Evolutionary conservation across 2,113 vertebrate species (phyloP).

Genomic region (Entelurus aequoreus): DNA sequence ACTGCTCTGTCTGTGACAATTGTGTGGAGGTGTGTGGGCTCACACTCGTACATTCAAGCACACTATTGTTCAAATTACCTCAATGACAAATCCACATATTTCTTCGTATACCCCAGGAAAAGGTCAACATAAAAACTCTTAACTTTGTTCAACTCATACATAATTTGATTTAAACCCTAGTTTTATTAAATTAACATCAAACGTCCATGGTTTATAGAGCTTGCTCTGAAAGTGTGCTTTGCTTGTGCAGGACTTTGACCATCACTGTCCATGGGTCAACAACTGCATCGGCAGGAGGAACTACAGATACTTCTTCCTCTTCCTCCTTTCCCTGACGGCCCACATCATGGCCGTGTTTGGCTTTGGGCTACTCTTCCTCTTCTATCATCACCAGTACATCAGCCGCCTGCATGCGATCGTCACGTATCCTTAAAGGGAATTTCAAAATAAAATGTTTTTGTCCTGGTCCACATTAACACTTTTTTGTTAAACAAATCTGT

Average conservation of each 20-base stretch:
- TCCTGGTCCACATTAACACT: neutral
- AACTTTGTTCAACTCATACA: no score
- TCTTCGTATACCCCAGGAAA: neutral
- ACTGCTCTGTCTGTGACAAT: conserved; percentile 97
- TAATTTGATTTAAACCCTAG: no score
- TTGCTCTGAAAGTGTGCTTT: no score
- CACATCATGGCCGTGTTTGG: conserved; percentile 96
- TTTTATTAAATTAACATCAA: no score
- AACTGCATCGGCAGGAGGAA: conserved; percentile 96
- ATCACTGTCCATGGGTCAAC: conserved; percentile 98
- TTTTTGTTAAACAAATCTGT: neutral
- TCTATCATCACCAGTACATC: conserved; percentile 86
- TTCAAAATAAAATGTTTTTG: neutral
- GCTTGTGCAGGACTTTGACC: conserved; percentile 85
- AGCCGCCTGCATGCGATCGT: conserved; percentile 84
- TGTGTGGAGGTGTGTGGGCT: conserved; percentile 85
- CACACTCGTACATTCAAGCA: neutral
- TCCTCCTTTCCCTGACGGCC: conserved; percentile 89
- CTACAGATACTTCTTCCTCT: conserved; percentile 98
- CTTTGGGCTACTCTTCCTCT: conserved; percentile 89
- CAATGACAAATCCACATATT: neutral
- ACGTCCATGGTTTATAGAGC: neutral
- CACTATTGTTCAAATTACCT: neutral
- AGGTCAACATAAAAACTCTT: no score
- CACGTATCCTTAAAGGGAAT: conserved; percentile 84